Percentiles rank a stretch among this genome's conserved stretches.
Conservation (phyloP, 2,797 vertebrate genomes). For the Anguilla pacifica region DNA sequence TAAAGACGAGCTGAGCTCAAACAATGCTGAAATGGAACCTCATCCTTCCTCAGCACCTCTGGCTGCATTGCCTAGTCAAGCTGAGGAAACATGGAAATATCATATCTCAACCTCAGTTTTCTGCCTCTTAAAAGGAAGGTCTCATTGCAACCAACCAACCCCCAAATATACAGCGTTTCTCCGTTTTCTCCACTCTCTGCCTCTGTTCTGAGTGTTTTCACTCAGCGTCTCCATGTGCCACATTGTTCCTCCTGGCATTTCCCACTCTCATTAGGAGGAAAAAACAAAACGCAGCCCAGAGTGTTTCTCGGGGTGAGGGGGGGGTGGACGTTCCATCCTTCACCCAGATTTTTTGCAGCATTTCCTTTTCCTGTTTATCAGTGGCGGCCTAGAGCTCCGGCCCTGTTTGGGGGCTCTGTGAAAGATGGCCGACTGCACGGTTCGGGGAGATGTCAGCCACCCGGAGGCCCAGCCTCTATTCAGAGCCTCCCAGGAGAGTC, state of each 20-base stretch:
- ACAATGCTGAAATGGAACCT: not conserved
- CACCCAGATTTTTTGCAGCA: not conserved
- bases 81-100: not conserved
- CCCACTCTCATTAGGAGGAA: constrained; percentile 10
- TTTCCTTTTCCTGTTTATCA: constrained; percentile 36
- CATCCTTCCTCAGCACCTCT: not conserved
- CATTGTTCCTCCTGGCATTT: constrained; percentile 8
- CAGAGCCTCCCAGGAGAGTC: constrained; percentile 21
- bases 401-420: not conserved
- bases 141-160: not conserved
- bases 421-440: constrained; percentile 2
- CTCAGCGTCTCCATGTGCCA: not conserved
- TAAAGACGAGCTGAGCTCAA: not conserved
- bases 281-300: not conserved
- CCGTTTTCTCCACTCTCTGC: not conserved
- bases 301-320: not conserved
- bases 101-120: not conserved
- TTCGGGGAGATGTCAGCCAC: constrained; percentile 13
- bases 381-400: not conserved
- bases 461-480: constrained; percentile 20
- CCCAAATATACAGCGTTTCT: not conserved
- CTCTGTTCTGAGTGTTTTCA: not conserved
- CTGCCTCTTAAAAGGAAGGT: not conserved
- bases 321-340: not conserved
- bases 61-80: not conserved